These are phyloP conservation scores for Anthoscopus minutus DNA, from an alignment of 2,113 vertebrate species.

Conservation along the genomic window DNA sequence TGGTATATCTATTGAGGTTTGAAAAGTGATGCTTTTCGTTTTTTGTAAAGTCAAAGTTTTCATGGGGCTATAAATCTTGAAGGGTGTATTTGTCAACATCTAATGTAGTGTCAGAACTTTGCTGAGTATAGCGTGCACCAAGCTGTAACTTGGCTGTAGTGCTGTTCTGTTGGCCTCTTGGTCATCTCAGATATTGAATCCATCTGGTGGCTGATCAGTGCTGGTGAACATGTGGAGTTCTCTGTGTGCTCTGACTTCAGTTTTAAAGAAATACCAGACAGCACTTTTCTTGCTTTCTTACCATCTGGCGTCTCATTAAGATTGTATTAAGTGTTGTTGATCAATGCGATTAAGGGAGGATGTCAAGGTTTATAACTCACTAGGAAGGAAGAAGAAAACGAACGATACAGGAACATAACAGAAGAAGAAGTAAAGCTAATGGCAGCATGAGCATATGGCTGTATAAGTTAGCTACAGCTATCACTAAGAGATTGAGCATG, in stretches of 20 bases:
- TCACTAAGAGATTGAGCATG: not conserved
- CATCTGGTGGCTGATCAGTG: fast-evolving
- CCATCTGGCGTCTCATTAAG: not conserved
- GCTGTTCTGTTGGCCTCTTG: not conserved
- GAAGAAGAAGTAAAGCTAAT: not conserved
- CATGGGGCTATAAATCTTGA: not conserved
- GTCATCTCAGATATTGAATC: not conserved
- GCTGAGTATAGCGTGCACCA: not conserved
- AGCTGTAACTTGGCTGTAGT: not conserved
- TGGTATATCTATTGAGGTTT: not conserved
- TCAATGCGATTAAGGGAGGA: not conserved
- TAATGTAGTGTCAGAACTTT: not conserved
- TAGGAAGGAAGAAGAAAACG: not conserved
- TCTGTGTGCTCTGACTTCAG: not conserved
- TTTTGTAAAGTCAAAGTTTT: not conserved
- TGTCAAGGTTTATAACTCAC: not conserved
- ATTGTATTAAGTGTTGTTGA: not conserved
- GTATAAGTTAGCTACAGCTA: not conserved
- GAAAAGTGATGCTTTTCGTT: not conserved
- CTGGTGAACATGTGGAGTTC: not conserved
- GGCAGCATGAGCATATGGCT: not conserved
- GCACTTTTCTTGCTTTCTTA: not conserved
- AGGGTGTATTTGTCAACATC: not conserved
- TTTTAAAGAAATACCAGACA: not conserved
- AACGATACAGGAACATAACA: not conserved